Evolutionary conservation across 2,797 vertebrate genomes (phyloP).

Genomic region (Phrynocephalus guinanensis): DNA sequence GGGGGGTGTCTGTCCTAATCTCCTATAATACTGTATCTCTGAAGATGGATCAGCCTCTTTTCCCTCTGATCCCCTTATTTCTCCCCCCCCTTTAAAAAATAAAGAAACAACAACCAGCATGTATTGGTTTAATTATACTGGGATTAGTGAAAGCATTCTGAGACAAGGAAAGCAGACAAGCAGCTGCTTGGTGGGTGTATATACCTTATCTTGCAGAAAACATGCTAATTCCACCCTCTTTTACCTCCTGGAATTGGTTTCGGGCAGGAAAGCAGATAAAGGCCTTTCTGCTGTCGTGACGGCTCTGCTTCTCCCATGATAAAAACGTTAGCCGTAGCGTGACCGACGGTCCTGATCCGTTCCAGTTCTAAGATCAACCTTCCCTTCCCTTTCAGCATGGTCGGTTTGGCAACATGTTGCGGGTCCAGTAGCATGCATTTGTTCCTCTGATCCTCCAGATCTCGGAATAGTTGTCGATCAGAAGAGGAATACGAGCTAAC

Average conservation of each 20-base stretch:
- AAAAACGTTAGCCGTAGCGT: background rate
- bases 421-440: too few species aligned
- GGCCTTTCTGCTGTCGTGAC: background rate
- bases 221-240: fast-evolving
- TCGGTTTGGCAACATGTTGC: too few species aligned
- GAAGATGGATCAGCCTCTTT: slow-evolving; percentile 31
- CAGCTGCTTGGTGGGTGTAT: slow-evolving; percentile 33
- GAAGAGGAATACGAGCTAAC: too few species aligned
- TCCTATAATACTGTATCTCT: background rate
- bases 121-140: slow-evolving; percentile 39
- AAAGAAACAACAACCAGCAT: background rate
- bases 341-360: too few species aligned
- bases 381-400: too few species aligned
- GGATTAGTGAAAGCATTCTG: slow-evolving; percentile 23
- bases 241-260: background rate
- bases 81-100: background rate
- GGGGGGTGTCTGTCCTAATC: slow-evolving; percentile 11
- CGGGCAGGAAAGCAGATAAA: background rate
- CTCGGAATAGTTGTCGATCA: too few species aligned
- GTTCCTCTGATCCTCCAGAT: too few species aligned
- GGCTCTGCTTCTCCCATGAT: background rate
- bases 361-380: too few species aligned
- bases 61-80: background rate
- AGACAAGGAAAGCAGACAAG: background rate
- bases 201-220: slow-evolving; percentile 22